Evolutionary conservation across 1,140 invertebrate species (phyloP), one percentile per base, ranked within the genome.

Genomic region (Dolichoris vasculosae): DNA sequence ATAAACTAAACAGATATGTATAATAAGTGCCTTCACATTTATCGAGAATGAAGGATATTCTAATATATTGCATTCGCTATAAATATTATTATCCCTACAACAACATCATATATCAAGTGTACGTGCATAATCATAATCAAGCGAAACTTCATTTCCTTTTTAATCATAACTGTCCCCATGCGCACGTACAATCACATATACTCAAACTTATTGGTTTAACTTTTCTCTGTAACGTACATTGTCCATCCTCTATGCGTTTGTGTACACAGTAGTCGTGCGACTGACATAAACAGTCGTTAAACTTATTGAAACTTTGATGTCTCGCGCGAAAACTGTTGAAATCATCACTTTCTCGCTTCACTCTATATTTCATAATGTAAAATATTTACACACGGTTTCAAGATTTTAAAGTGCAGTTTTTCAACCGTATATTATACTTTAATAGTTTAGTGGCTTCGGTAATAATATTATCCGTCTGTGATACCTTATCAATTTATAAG

Each of bases 231-330:
- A 35, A 71, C 69, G 32, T 32, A 17, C 43, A 75, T 77, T 69
- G 84, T 84, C 78, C 46, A 43, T 82, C 38, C 17, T 11, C 17
- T 20, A 69, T 78, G 7, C 2, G 13, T 73, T 63, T 38, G 9
- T 32, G 17, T 55, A 17, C 2, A 55, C 51, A 9, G 15, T 17
- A 20, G 17, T 55, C 51, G 51, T 82, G 67, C 32, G 23, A 40
- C 38, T 59, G 48, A 40, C 48, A 59, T 73, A 20, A 43, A 75
- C 17, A 48, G 71, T 38, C 32, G 51, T 76, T 75, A 43, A 83
- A 63, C n/a, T 76, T 83, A 7, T 55, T 63, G 51, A 76, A 38
- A 20, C 63, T 83, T 83, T 75, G 26, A 76, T 83, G 75, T 76
- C 23, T 46, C 13, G 17, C 26, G 11, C 15, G 30, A 35, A 38